Conservation (phyloP, 2,888 invertebrate species). For the Hofmannophila pseudospretella region DNA sequence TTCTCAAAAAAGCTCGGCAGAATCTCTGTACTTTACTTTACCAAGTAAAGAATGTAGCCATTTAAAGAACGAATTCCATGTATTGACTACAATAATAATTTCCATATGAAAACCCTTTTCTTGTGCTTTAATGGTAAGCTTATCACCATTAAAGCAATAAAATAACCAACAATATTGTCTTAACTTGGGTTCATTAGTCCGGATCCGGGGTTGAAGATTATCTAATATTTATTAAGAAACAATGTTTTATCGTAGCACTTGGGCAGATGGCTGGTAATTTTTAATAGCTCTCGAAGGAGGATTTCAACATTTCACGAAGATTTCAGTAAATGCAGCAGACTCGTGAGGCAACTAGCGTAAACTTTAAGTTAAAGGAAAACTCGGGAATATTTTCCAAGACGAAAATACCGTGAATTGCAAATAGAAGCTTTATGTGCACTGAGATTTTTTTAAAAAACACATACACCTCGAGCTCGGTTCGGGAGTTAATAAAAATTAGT, state of each 20-base stretch:
- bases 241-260: constrained; percentile 22
- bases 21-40: too few relatives aligned
- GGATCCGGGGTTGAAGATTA: constrained; percentile 8
- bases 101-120: constrained; percentile 11
- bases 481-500: constrained; percentile 45
- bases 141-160: constrained; percentile 9
- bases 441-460: constrained; percentile 15
- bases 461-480: constrained; percentile 28
- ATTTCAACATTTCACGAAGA: constrained; percentile 31
- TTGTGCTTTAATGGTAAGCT: too few relatives aligned
- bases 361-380: constrained; percentile 54
- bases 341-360: constrained; percentile 57
- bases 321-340: constrained; percentile 46
- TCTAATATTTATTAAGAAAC: constrained; percentile 15
- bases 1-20: too few relatives aligned
- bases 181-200: constrained; percentile 9
- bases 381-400: constrained; percentile 50
- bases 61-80: constrained; percentile 7
- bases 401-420: constrained; percentile 47
- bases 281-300: constrained; percentile 37
- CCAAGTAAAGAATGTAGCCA: too few relatives aligned
- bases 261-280: constrained; percentile 35
- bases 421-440: constrained; percentile 33
- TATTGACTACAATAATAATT: constrained; percentile 10
- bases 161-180: constrained; percentile 10